Conservation (phyloP, 1,140 invertebrate genomes). For the Grapholita molesta region DNA sequence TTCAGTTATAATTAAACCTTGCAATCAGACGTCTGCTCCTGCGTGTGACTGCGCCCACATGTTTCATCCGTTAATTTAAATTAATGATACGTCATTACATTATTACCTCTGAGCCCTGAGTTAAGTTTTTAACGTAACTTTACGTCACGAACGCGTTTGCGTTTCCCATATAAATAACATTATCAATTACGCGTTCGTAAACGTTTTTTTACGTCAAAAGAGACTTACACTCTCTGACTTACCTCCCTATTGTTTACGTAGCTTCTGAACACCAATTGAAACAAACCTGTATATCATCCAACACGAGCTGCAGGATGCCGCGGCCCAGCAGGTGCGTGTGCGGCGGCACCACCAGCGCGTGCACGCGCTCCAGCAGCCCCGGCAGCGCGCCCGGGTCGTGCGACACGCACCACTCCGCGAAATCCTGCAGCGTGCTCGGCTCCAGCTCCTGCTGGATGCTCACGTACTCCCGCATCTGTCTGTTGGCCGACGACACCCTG, state of each 20-base stretch:
- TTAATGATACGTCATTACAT: not conserved
- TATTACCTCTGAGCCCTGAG: not conserved
- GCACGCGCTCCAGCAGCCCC: slow-evolving; percentile 82
- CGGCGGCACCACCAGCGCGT: slow-evolving; percentile 78
- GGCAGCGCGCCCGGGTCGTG: slow-evolving; percentile 81
- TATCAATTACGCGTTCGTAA: too few species aligned
- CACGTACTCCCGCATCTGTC: slow-evolving; percentile 79
- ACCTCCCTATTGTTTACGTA: not conserved
- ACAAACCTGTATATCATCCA: slow-evolving; percentile 76
- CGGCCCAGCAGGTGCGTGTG: slow-evolving; percentile 56
- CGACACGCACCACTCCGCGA: slow-evolving; percentile 82
- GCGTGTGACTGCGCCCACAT: too few species aligned
- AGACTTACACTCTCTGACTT: too few species aligned
- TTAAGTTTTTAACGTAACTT: too few species aligned
- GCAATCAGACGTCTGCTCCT: too few species aligned
- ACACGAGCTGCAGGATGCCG: slow-evolving; percentile 72
- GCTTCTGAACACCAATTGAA: not conserved
- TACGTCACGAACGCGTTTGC: too few species aligned
- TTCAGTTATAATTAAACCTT: not conserved
- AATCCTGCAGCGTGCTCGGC: slow-evolving; percentile 82
- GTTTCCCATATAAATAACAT: too few species aligned
- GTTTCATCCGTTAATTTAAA: not conserved
- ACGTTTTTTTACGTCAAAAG: too few species aligned
- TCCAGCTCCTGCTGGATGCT: slow-evolving; percentile 77
- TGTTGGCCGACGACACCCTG: slow-evolving; percentile 79